Base-by-base conservation (phyloP, 2,888 invertebrate genomes). In the Acanthosepion pharaonis region DNA sequence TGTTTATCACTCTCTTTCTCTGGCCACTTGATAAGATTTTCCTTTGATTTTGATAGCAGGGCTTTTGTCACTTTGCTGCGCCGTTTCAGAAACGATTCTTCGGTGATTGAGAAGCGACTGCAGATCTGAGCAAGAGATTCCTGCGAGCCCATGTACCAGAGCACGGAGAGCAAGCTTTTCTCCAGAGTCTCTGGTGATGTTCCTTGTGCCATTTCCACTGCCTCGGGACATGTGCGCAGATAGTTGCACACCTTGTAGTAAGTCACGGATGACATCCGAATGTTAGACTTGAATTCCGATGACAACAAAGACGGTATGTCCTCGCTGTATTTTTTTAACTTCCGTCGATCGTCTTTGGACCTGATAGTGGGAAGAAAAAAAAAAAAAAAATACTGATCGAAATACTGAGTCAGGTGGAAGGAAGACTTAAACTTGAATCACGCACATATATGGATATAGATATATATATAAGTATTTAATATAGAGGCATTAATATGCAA, bases 281-380 rank as follows among this genome's bases (percentile, higher is more conserved):
- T 53, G 93, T 93, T 53, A 93, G 51, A n/a, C 93, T 93, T 93
- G 53, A 53, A 93, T 53, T 93, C 93, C 33, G 93, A 53, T 53
- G 93, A 49, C 93, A 93, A 93, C 28, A 49, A 93, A 53, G 93
- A 93, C 49, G 93, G 93, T 51, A 93, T 93, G 20, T 93, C 93
- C 93, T 93, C 93, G 53, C 93, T 93, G 93, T 93, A 93, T 93
- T 93, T 93, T 93, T 93, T 93, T 51, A 93, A 93, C 93, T 93
- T 93, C 93, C 93, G 93, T 48, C 93, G 49, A 93, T 93, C 93
- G 51, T 48, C 93, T 93, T 93, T 93, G 93, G 93, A 93, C 93
- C 93, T 93, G 93, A 93, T 23, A 93, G 49, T 93, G 51, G 53
- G 93, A 93, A 93, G 93, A 93, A 93, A 93, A 93, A 92, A 92